These are phyloP conservation scores for Agrochola macilenta DNA, from an alignment of 2,888 invertebrate species.

Conservation along the genomic window DNA sequence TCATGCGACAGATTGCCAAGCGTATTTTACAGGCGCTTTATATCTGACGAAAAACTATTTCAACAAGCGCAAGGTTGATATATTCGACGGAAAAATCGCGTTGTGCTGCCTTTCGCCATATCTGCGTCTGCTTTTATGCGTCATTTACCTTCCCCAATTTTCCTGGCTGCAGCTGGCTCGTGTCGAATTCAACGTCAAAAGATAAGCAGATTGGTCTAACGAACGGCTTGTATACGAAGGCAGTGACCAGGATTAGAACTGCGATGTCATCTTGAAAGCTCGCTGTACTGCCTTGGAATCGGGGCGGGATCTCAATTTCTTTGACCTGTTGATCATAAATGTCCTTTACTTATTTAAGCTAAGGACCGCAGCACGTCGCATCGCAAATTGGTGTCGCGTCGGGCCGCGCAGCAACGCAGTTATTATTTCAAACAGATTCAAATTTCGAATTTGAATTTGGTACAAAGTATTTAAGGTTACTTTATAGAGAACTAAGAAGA, in stretches of 20 bases:
- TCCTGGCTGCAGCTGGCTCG: slow-evolving; percentile 52
- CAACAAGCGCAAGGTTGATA: not conserved
- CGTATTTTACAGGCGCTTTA: no score
- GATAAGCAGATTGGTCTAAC: slow-evolving; percentile 89
- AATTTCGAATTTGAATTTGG: no score
- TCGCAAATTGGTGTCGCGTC: no score
- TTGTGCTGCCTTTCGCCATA: not conserved
- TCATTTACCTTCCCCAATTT: slow-evolving; percentile 64
- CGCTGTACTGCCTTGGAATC: slow-evolving; percentile 87
- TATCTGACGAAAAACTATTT: no score
- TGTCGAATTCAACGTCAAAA: slow-evolving; percentile 67
- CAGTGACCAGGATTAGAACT: slow-evolving; percentile 81
- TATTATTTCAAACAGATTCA: no score
- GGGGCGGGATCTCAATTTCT: slow-evolving; percentile 81
- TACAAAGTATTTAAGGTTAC: not conserved
- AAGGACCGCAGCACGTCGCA: no score
- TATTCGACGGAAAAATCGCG: not conserved
- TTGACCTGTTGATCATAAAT: slow-evolving; percentile 71
- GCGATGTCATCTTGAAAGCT: slow-evolving; percentile 91
- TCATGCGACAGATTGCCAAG: no score
- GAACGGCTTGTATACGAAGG: slow-evolving; percentile 78
- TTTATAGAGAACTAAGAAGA: no score
- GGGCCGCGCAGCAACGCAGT: no score
- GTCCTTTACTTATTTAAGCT: no score
- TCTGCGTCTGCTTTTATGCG: not conserved